A percentile compares a stretch with the other conserved stretches of the same genome.
phyloP scores from a whole-genome alignment of 1,140 invertebrate genomes.

The Magallana ariakensis region DNA sequence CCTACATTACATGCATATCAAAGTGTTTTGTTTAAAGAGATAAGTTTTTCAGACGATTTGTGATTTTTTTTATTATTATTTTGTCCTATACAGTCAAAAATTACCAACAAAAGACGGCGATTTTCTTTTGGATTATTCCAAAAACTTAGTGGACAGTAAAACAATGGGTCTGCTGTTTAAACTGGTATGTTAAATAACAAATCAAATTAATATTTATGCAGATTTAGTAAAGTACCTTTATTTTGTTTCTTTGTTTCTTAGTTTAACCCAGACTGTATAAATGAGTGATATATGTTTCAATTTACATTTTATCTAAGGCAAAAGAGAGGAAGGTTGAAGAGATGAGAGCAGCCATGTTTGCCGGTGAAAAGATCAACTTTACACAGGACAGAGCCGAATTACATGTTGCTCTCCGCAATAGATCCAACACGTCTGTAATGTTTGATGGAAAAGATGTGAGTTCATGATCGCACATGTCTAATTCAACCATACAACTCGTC shows the following conservation, averaged over 20 bases:
- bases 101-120: conserved; percentile 90
- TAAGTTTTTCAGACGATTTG: neutral
- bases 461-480: neutral
- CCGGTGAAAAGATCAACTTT: conserved; percentile 97
- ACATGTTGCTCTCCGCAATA: conserved; percentile 95
- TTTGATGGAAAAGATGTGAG: conserved; percentile 92
- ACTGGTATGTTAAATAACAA: conserved; percentile 82
- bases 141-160: conserved; percentile 93
- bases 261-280: no score
- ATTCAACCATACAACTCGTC: no score
- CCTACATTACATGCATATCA: no score
- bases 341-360: conserved; percentile 95
- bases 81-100: conserved; percentile 66
- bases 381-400: conserved; percentile 97
- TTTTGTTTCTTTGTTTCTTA: no score
- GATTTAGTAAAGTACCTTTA: no score
- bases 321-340: conserved; percentile 90
- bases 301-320: conserved; percentile 82
- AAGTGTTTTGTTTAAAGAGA: no score
- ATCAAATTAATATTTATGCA: neutral
- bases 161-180: conserved; percentile 88
- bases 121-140: conserved; percentile 96
- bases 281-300: no score
- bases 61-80: neutral
- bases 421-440: conserved; percentile 88